Evolutionary conservation across 1,140 invertebrate genomes (phyloP).

Genomic region (Platorchestia sp.): DNA sequence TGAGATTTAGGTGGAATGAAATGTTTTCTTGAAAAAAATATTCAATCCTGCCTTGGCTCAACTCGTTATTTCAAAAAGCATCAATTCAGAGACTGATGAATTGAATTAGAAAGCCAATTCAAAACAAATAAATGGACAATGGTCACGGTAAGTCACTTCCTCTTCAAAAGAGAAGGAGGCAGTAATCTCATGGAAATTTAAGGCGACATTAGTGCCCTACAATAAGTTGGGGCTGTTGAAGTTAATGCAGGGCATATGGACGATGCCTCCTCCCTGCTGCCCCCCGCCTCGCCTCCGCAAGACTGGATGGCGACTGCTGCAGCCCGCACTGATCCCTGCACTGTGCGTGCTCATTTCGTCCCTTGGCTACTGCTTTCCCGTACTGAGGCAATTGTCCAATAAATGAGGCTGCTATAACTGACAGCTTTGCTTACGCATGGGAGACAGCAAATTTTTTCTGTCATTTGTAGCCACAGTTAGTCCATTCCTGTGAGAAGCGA

Average conservation of each 20-base stretch:
- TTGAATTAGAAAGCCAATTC: neutral
- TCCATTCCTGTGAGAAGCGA: too few species aligned
- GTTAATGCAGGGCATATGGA: neutral
- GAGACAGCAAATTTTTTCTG: too few species aligned
- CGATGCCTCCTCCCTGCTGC: too few species aligned
- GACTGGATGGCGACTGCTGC: too few species aligned
- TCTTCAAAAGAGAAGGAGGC: neutral
- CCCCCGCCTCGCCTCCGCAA: too few species aligned
- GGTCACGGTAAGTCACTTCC: neutral
- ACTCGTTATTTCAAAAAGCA: neutral
- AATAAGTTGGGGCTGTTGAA: neutral
- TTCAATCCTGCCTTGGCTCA: neutral
- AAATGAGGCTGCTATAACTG: too few species aligned
- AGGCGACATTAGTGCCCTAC: neutral
- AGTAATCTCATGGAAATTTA: neutral
- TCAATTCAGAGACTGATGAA: neutral
- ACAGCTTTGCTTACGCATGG: too few species aligned
- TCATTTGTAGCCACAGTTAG: too few species aligned
- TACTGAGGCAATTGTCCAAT: too few species aligned
- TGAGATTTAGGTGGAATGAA: neutral
- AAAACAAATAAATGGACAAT: neutral
- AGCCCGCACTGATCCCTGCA: too few species aligned
- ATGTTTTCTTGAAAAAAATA: neutral
- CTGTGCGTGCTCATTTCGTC: too few species aligned
- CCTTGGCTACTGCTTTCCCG: too few species aligned